phyloP scores from a whole-genome alignment of 2,113 vertebrate species.

The Sceloporus tristichus region DNA sequence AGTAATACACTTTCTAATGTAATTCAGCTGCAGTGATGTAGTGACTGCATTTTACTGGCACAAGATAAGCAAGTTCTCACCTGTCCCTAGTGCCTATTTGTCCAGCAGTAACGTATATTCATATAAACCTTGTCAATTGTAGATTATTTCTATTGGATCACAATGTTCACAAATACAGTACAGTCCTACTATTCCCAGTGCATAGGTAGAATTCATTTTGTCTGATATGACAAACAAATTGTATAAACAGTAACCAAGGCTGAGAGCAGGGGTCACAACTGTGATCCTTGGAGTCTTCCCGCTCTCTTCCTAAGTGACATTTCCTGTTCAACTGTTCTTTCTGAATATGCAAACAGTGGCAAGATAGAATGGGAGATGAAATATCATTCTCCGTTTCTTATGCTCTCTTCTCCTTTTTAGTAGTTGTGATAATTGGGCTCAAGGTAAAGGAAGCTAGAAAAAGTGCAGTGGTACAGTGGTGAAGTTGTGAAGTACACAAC shows the following conservation, averaged over 20 bases:
- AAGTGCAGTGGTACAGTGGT: background rate
- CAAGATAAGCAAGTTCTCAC: background rate
- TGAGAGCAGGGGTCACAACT: background rate
- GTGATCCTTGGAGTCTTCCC: background rate
- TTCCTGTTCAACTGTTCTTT: background rate
- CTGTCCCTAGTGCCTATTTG: too few relatives aligned
- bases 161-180: background rate
- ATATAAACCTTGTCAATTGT: background rate
- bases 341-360: background rate
- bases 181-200: background rate
- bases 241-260: background rate
- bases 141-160: background rate
- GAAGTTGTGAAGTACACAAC: background rate
- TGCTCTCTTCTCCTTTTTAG: background rate
- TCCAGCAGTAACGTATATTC: background rate
- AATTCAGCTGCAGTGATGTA: background rate
- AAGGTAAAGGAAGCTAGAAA: background rate
- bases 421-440: background rate
- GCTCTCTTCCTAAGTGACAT: background rate
- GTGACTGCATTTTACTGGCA: background rate
- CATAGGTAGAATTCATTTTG: background rate
- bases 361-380: background rate
- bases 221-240: background rate
- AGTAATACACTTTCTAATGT: background rate
- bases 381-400: background rate